phyloP scores from a whole-genome alignment of 2,113 vertebrate species.

The Nycticebus coucang region DNA sequence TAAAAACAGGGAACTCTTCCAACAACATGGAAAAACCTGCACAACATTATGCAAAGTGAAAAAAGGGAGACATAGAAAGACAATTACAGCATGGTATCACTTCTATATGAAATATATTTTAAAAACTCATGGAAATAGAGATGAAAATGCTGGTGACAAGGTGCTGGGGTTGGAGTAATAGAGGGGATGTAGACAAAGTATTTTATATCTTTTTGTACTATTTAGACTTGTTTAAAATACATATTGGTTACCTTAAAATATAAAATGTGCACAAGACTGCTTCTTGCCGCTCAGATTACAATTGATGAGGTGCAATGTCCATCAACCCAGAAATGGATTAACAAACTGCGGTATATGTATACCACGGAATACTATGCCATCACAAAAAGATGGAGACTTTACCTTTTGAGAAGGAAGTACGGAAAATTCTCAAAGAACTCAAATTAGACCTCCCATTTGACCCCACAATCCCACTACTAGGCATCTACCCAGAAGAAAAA shows the following conservation, averaged over 20 bases:
- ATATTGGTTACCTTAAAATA: neutral
- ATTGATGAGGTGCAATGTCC: too few species aligned
- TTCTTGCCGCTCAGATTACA: too few species aligned
- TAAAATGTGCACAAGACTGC: neutral
- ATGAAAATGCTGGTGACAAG: neutral
- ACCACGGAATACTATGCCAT: too few species aligned
- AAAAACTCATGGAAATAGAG: neutral
- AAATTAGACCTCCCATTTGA: too few species aligned
- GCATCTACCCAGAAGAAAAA: too few species aligned
- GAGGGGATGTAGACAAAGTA: neutral
- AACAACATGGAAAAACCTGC: neutral
- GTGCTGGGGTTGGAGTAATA: neutral
- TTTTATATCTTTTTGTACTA: neutral
- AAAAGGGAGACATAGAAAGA: neutral
- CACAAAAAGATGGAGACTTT: too few species aligned
- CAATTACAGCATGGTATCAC: neutral
- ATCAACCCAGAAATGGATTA: too few species aligned
- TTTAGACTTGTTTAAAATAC: neutral
- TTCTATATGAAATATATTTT: neutral
- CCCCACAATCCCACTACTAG: too few species aligned
- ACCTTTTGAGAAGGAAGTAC: too few species aligned
- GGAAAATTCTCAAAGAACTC: too few species aligned
- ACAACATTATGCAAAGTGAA: neutral
- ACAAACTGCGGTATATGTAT: too few species aligned
- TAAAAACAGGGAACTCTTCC: neutral